A percentile compares a stretch with the other conserved stretches of the same genome.
phyloP scores from a whole-genome alignment of 2,888 invertebrate genomes.

The Patella depressa region DNA sequence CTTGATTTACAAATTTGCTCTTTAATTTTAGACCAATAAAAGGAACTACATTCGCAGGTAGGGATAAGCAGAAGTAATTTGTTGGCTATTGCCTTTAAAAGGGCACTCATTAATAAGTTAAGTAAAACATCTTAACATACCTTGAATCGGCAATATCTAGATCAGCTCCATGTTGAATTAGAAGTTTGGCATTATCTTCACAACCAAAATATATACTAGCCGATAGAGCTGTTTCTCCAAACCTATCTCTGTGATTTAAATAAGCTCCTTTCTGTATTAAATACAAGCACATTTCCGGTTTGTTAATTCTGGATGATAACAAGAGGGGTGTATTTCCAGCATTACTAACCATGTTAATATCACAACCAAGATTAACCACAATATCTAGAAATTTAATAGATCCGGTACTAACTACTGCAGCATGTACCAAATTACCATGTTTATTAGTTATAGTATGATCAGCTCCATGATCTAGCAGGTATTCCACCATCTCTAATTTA shows the following conservation, averaged over 20 bases:
- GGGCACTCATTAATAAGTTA: too few relatives aligned
- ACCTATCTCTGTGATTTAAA: constrained; percentile 47
- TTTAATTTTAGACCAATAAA: too few relatives aligned
- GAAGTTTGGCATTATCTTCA: constrained; percentile 45
- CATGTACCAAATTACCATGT: constrained; percentile 47
- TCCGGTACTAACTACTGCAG: constrained; percentile 41
- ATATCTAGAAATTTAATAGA: constrained; percentile 32
- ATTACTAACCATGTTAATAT: constrained; percentile 42
- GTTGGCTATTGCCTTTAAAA: too few relatives aligned
- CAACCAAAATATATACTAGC: constrained; percentile 51
- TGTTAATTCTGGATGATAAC: constrained; percentile 39
- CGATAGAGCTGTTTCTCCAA: constrained; percentile 51
- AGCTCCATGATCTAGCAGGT: constrained; percentile 42
- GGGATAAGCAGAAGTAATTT: too few relatives aligned
- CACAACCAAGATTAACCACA: constrained; percentile 40
- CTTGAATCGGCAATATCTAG: constrained; percentile 47
- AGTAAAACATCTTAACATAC: constrained; percentile 28
- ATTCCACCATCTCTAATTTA: constrained; percentile 37
- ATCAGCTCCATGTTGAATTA: constrained; percentile 48
- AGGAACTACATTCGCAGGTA: too few relatives aligned
- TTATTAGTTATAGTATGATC: constrained; percentile 37
- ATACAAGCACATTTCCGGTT: constrained; percentile 34
- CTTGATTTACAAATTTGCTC: too few relatives aligned
- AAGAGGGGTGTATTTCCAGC: constrained; percentile 50
- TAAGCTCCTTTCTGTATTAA: constrained; percentile 41